Base-by-base conservation (phyloP, 2,888 invertebrate genomes). In the Hedychridium roseum region DNA sequence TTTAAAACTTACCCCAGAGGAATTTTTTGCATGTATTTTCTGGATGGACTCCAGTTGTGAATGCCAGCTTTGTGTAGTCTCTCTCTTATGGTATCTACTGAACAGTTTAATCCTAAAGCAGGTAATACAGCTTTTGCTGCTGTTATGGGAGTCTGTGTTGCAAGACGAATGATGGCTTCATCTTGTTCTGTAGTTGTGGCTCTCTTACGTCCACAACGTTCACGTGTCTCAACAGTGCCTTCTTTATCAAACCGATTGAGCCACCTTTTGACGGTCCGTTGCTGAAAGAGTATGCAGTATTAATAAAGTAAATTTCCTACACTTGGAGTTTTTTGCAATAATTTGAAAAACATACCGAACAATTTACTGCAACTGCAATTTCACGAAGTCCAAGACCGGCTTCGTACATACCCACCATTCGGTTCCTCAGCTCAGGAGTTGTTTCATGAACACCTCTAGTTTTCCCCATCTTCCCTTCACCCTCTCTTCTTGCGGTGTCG, bases 401-500 rank as follows among this genome's bases (percentile, higher is more conserved):
- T 56, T 78, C 78, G 47, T 76, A 78, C 78, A 78, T 78, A 43
- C 78, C 78, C 12, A 78, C 77, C 78, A 78, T 78, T 16, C 78
- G 73, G 50, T 78, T 78, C 43, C 78, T 59, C 26, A 78, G 53
- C 61, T 78, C 78, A 14, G 78, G 78, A 9, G 78, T 78, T 3
- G 78, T 78, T 62, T 78, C 78, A 45, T 78, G 76, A 2, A 78
- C 77, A 21, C 78, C 78, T 54, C 78, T 68, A 2, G 76, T 78
- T 57, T 78, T 78, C 0, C 78, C 78, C 78, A 78, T 78, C 49
- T n/a, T n/a, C n/a, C n/a, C n/a, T n/a, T n/a, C n/a, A n/a, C n/a
- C n/a, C n/a, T n/a, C n/a, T n/a, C n/a, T n/a, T n/a, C n/a, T n/a
- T n/a, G n/a, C n/a, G n/a, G n/a, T n/a, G n/a, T n/a, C n/a, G n/a